Conservation (phyloP, 2,797 vertebrate genomes). For the Phrynocephalus guinanensis region DNA sequence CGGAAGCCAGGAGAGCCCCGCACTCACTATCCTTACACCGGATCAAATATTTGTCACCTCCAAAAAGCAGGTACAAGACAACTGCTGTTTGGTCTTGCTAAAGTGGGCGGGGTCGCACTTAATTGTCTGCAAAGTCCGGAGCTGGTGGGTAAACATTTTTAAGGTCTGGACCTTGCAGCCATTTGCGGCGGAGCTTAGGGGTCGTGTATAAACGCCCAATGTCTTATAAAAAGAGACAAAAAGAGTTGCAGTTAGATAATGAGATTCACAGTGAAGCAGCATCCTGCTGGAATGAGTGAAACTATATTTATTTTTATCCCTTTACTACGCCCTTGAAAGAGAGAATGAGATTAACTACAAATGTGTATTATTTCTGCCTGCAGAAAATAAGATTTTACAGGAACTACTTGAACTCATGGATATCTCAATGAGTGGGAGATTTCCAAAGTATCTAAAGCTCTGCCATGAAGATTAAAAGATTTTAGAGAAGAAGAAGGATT, state of each 20-base stretch:
- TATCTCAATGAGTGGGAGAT: slow-evolving; percentile 21
- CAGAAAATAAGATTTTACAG: not conserved
- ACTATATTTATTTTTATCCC: slow-evolving; percentile 55
- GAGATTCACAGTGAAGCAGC: slow-evolving; percentile 53
- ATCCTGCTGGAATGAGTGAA: not conserved
- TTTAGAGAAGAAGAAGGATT: slow-evolving; percentile 16
- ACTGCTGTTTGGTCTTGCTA: no score
- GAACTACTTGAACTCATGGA: not conserved
- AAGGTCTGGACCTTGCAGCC: no score
- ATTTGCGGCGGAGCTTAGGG: no score
- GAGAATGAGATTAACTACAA: slow-evolving; percentile 26
- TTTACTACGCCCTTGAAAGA: slow-evolving; percentile 22
- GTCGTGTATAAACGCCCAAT: no score
- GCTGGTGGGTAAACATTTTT: no score
- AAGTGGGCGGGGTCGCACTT: no score
- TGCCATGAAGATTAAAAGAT: not conserved
- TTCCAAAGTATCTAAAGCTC: not conserved
- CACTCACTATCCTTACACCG: no score
- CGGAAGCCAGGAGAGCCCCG: no score
- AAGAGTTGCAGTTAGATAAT: slow-evolving; percentile 36
- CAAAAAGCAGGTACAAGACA: no score
- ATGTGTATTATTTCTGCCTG: slow-evolving; percentile 24
- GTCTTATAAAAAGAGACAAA: slow-evolving; percentile 44
- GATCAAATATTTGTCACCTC: no score
- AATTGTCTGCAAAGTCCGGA: no score